These are phyloP conservation scores for Aldabrachelys gigantea DNA, from an alignment of 2,113 vertebrate genomes.

Conservation along the genomic window DNA sequence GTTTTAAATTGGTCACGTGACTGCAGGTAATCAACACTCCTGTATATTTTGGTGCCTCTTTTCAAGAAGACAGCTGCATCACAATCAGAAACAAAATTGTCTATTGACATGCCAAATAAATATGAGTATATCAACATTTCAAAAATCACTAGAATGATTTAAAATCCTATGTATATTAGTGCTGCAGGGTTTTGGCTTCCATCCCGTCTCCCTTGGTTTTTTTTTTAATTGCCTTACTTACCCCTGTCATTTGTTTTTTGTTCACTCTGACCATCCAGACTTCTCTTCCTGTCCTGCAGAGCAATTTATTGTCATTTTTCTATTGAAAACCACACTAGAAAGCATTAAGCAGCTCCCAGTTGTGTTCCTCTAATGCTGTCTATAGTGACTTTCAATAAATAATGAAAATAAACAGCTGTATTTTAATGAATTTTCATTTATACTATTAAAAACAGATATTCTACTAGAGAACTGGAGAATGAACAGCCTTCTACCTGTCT, in stretches of 20 bases:
- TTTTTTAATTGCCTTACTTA: slow-evolving; percentile 16
- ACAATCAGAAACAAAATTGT: slow-evolving; percentile 49
- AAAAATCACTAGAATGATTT: neutral
- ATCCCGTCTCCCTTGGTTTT: neutral
- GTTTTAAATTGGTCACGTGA: slow-evolving; percentile 36
- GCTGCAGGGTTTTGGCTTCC: neutral
- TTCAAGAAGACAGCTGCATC: slow-evolving; percentile 16
- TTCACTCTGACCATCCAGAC: neutral
- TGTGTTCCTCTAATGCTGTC: neutral
- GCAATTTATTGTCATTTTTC: neutral
- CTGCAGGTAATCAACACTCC: slow-evolving; percentile 32
- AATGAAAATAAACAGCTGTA: slow-evolving; percentile 42
- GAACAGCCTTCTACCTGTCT: neutral
- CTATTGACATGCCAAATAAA: neutral
- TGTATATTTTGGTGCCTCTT: slow-evolving; percentile 30
- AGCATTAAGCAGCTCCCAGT: slow-evolving; percentile 12
- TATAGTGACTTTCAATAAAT: slow-evolving; percentile 31
- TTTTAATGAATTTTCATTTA: slow-evolving; percentile 34
- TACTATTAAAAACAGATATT: neutral
- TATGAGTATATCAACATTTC: slow-evolving; percentile 51
- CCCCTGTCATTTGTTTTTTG: neutral
- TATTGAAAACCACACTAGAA: slow-evolving; percentile 20
- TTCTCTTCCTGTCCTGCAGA: neutral
- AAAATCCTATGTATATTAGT: neutral
- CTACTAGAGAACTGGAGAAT: neutral